Evolutionary conservation across 2,888 invertebrate species (phyloP).

Genomic region (Autographa pulchrina): DNA sequence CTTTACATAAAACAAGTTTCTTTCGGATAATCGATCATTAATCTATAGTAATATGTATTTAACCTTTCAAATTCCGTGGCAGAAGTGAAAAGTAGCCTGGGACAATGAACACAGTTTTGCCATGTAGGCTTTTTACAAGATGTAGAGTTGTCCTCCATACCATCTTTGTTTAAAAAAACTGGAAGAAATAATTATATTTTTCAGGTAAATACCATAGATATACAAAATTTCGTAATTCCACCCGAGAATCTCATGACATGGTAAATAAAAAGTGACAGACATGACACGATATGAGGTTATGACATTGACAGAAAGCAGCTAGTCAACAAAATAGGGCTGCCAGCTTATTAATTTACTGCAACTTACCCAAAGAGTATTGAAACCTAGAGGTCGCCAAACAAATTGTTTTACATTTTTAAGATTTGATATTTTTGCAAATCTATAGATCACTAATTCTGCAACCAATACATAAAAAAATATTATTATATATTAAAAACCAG

Average conservation of each 20-base stretch:
- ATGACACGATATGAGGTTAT: constrained; percentile 34
- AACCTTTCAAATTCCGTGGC: constrained; percentile 91
- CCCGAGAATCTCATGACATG: constrained; percentile 56
- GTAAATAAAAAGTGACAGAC: constrained; percentile 57
- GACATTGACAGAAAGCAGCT: constrained; percentile 32
- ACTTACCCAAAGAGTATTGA: no score
- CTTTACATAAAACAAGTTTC: neutral
- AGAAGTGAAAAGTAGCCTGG: constrained; percentile 88
- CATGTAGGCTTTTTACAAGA: constrained; percentile 84
- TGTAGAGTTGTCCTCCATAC: constrained; percentile 85
- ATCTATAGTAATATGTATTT: constrained; percentile 43
- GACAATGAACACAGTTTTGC: constrained; percentile 91
- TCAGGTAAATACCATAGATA: constrained; percentile 33
- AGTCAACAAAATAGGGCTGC: constrained; percentile 5
- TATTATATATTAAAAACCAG: no score
- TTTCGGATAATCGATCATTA: neutral
- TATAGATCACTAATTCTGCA: no score
- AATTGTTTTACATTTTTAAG: no score
- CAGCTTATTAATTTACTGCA: neutral
- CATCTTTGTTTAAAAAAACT: constrained; percentile 75
- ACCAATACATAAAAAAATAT: no score
- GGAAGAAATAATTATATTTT: constrained; percentile 37
- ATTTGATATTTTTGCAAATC: no score
- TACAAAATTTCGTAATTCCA: constrained; percentile 57
- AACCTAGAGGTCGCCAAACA: no score